Evolutionary conservation across 2,797 vertebrate genomes (phyloP).

Genomic region (Cossypha heuglini): DNA sequence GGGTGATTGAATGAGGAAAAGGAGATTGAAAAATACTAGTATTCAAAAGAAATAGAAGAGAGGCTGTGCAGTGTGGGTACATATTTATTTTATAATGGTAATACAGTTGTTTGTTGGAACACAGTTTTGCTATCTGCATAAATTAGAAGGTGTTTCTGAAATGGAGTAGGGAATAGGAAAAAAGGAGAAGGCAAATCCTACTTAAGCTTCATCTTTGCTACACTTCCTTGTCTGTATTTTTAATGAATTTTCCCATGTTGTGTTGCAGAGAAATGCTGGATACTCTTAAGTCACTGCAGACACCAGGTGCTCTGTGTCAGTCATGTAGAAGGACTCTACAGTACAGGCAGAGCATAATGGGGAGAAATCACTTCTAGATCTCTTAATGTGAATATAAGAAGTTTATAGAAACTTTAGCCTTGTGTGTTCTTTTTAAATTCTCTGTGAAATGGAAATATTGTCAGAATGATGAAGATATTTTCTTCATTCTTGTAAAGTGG

Average conservation of each 20-base stretch:
- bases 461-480: neutral
- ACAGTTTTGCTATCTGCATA: neutral
- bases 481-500: neutral
- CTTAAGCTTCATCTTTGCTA: neutral
- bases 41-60: neutral
- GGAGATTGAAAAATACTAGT: neutral
- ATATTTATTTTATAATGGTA: neutral
- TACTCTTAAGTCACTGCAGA: neutral
- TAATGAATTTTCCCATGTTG: neutral
- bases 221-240: neutral
- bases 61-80: neutral
- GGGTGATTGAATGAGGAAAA: neutral
- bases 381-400: neutral
- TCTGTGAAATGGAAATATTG: neutral
- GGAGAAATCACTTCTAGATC: neutral
- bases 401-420: neutral
- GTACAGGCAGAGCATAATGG: neutral
- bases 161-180: neutral
- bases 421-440: neutral
- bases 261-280: neutral
- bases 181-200: neutral
- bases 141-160: neutral
- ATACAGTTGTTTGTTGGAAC: constrained; percentile 16
- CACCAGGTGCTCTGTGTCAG: neutral
- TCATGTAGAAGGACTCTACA: neutral